phyloP scores from a whole-genome alignment of 2,113 vertebrate genomes.

The Hydrolagus affinis region DNA sequence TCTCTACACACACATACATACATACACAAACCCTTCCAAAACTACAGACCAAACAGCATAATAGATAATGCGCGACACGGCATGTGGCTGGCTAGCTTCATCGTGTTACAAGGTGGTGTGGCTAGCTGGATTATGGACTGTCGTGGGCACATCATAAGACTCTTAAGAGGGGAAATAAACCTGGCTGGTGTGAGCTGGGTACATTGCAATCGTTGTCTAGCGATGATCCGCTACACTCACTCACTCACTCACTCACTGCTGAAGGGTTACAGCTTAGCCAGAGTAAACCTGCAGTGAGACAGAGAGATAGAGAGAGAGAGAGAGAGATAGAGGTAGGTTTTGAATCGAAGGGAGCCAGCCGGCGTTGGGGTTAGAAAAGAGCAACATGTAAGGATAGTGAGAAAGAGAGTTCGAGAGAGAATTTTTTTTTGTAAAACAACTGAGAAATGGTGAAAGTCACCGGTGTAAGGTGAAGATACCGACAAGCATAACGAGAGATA shows the following conservation, averaged over 20 bases:
- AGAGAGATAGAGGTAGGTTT: constrained; percentile 18
- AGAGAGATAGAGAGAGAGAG: constrained; percentile 10
- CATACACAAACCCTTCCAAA: too few relatives aligned
- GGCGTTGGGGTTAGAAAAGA: background rate
- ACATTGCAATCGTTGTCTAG: background rate
- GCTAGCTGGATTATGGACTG: too few relatives aligned
- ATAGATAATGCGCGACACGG: too few relatives aligned
- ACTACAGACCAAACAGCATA: too few relatives aligned
- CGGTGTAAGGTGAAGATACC: too few relatives aligned
- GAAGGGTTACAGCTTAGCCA: background rate
- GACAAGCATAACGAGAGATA: too few relatives aligned
- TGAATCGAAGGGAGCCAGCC: background rate
- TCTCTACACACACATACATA: too few relatives aligned
- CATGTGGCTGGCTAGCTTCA: too few relatives aligned
- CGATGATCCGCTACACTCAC: constrained; percentile 4
- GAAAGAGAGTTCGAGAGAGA: background rate
- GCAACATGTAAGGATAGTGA: background rate
- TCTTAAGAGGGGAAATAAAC: background rate
- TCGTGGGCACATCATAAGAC: background rate
- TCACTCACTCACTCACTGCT: background rate
- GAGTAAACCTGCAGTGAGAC: constrained; percentile 6
- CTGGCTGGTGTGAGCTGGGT: constrained; percentile 4
- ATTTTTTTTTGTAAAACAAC: background rate
- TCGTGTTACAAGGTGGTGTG: too few relatives aligned
- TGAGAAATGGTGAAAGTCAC: background rate